Percentiles rank a stretch among this genome's conserved stretches.
phyloP scores from a whole-genome alignment of 1,140 invertebrate species.

The Carcinoscorpius rotundicauda region DNA sequence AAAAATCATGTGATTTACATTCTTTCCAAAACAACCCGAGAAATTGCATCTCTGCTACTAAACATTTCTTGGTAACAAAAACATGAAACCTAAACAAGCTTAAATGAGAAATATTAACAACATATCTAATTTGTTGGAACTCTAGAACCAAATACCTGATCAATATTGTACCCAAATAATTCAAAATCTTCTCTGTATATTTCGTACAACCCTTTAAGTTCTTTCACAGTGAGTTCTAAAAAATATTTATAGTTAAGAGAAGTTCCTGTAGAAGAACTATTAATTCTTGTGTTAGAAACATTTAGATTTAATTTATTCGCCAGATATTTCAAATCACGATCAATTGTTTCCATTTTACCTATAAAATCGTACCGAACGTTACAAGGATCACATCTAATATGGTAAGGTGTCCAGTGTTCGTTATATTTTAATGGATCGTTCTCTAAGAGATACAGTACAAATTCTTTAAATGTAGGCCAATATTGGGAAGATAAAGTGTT shows the following conservation, averaged over 20 bases:
- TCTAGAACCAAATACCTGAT: conserved; percentile 40
- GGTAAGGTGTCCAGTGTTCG: conserved; percentile 30
- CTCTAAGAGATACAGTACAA: conserved; percentile 26
- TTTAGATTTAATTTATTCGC: background rate
- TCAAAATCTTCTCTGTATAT: conserved; percentile 62
- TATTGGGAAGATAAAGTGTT: background rate
- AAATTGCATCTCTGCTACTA: too few relatives aligned
- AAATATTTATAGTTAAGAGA: conserved; percentile 40
- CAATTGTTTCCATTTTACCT: conserved; percentile 30
- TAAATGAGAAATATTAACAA: too few relatives aligned
- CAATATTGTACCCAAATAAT: conserved; percentile 64
- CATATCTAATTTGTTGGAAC: too few relatives aligned
- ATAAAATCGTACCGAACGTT: conserved; percentile 28
- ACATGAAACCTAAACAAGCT: too few relatives aligned
- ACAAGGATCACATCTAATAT: conserved; percentile 29
- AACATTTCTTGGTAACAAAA: too few relatives aligned
- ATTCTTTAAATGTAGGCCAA: conserved; percentile 26
- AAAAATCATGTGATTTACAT: too few relatives aligned
- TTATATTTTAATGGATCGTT: conserved; percentile 23
- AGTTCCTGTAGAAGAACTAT: background rate
- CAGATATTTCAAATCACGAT: conserved; percentile 23
- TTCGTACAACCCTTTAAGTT: conserved; percentile 48
- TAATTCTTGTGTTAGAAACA: background rate
- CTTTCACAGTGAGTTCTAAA: conserved; percentile 42
- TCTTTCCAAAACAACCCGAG: too few relatives aligned